A percentile compares a stretch with the other conserved stretches of the same genome.
Conservation (phyloP, 2,113 vertebrate species). For the Callaeas wilsoni region DNA sequence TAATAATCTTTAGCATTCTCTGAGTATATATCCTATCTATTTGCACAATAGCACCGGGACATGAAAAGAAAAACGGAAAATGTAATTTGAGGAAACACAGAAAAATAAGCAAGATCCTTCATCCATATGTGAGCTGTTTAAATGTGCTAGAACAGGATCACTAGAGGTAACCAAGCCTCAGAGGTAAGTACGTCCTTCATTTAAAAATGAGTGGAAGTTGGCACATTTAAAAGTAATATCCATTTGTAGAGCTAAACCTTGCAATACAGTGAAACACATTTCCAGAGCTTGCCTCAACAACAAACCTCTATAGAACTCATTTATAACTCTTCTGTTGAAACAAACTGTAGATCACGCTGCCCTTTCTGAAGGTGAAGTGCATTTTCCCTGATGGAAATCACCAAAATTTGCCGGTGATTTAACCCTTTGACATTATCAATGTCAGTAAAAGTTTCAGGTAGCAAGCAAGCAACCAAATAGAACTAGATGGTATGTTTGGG, state of each 20-base stretch:
- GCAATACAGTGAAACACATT: neutral
- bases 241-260: neutral
- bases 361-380: neutral
- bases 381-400: neutral
- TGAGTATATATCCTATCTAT: neutral
- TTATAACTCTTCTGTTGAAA: neutral
- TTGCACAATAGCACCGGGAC: neutral
- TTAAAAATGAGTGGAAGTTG: neutral
- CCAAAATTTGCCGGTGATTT: neutral
- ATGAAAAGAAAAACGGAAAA: neutral
- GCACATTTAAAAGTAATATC: neutral
- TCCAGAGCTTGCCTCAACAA: neutral
- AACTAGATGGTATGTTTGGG: neutral
- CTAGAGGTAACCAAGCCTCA: neutral
- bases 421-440: neutral
- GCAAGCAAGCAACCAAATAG: neutral
- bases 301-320: neutral
- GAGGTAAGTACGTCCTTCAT: neutral
- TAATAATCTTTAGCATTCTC: constrained; percentile 6
- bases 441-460: neutral
- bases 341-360: neutral
- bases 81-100: neutral
- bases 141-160: neutral
- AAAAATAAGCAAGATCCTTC: neutral
- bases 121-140: neutral